Conservation (phyloP, 2,888 invertebrate genomes). For the Melitaea athalia region DNA sequence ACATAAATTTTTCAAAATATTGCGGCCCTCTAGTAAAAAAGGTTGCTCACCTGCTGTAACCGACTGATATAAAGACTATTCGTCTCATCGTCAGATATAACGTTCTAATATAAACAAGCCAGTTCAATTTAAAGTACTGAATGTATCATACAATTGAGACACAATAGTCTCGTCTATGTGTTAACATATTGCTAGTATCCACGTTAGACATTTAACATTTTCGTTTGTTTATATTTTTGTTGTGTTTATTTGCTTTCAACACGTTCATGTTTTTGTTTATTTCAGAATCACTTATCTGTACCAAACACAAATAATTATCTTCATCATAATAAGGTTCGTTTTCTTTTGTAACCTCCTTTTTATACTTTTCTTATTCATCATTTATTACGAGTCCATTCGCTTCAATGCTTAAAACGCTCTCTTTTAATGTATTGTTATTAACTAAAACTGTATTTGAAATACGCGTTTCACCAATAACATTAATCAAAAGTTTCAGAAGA, state of each 20-base stretch:
- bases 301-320: conserved; percentile 92
- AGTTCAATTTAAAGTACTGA: neutral
- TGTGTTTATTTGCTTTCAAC: conserved; percentile 83
- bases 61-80: neutral
- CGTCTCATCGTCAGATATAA: neutral
- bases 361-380: conserved; percentile 60
- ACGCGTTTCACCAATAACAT: conserved; percentile 9
- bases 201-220: conserved; percentile 51
- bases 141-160: neutral
- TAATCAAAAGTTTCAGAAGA: neutral
- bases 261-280: conserved; percentile 84
- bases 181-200: neutral
- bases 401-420: conserved; percentile 64
- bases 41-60: no score
- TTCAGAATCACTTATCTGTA: conserved; percentile 94
- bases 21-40: no score
- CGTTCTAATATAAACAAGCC: neutral
- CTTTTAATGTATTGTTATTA: conserved; percentile 17
- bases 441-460: conserved; percentile 8
- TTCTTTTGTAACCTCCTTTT: conserved; percentile 76
- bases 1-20: no score
- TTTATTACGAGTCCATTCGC: conserved; percentile 53
- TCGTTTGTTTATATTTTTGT: conserved; percentile 69
- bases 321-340: conserved; percentile 89
- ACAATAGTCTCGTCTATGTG: neutral